A percentile compares a stretch with the other conserved stretches of the same genome.
Conservation (phyloP, 2,797 vertebrate genomes). For the Protonibea diacanthus region DNA sequence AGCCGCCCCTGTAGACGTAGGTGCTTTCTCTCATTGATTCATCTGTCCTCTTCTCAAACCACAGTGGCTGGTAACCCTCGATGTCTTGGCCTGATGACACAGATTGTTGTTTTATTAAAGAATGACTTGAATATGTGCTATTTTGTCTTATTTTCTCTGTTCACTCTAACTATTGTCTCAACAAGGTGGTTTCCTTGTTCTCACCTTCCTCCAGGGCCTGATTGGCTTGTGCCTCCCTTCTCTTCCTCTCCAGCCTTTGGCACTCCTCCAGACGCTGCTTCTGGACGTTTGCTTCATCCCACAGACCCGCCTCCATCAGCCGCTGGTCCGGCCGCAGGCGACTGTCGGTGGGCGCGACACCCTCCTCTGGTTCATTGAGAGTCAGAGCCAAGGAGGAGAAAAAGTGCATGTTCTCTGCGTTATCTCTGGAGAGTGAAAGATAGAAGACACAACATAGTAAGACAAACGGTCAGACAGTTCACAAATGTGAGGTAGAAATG, state of each 20-base stretch:
- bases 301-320: slow-evolving; percentile 94
- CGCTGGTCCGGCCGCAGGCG: slow-evolving; percentile 93
- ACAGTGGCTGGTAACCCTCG: slow-evolving; percentile 89
- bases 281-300: slow-evolving; percentile 94
- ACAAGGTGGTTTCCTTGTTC: slow-evolving; percentile 2
- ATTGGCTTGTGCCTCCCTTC: slow-evolving; percentile 88
- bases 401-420: slow-evolving; percentile 97
- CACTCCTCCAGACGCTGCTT: slow-evolving; percentile 95
- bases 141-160: background rate
- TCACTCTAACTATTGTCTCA: background rate
- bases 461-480: background rate
- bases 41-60: slow-evolving; percentile 94
- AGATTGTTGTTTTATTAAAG: slow-evolving; percentile 12
- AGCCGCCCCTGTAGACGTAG: slow-evolving; percentile 93
- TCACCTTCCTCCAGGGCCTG: slow-evolving; percentile 91
- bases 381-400: slow-evolving; percentile 95
- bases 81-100: slow-evolving; percentile 88
- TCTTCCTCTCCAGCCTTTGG: slow-evolving; percentile 91
- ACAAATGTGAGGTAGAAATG: background rate
- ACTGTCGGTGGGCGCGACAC: slow-evolving; percentile 93
- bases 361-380: slow-evolving; percentile 90
- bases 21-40: slow-evolving; percentile 87
- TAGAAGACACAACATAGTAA: background rate
- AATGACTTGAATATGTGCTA: background rate
- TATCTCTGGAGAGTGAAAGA: slow-evolving; percentile 84